phyloP scores from a whole-genome alignment of 2,113 vertebrate species.

The Menidia beryllina region DNA sequence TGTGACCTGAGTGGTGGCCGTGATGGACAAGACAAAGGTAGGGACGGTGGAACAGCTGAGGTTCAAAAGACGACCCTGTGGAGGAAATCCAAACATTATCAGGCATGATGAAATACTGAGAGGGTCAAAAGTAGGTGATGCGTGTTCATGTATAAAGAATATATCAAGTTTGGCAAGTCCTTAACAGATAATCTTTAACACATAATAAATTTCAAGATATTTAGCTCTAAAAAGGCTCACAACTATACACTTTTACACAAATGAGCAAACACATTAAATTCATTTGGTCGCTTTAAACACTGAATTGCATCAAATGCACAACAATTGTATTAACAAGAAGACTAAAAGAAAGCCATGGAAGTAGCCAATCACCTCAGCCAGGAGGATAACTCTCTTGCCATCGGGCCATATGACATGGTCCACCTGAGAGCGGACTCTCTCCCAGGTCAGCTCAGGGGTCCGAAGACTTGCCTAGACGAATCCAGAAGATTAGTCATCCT shows the following conservation, averaged over 20 bases:
- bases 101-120: too few species aligned
- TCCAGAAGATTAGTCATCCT: not conserved
- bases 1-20: constrained; percentile 95
- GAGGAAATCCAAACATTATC: not conserved
- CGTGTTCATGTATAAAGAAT: too few species aligned
- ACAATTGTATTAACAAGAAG: not conserved
- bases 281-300: not conserved
- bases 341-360: not conserved
- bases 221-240: not conserved
- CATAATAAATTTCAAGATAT: too few species aligned
- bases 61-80: constrained; percentile 95
- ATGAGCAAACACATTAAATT: not conserved
- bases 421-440: constrained; percentile 96
- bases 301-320: not conserved
- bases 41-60: constrained; percentile 98
- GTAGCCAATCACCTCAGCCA: constrained; percentile 88
- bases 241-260: not conserved
- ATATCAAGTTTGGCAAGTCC: too few species aligned
- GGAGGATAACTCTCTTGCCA: constrained; percentile 94
- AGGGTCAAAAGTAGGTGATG: not conserved
- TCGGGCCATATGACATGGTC: constrained; percentile 99
- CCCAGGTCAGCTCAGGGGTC: constrained; percentile 98
- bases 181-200: too few species aligned
- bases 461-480: constrained; percentile 90
- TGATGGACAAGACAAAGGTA: constrained; percentile 98